Evolutionary conservation across 2,888 invertebrate species (phyloP), one percentile per base, ranked within the genome.

Genomic region (Polylopha cassiicola): DNA sequence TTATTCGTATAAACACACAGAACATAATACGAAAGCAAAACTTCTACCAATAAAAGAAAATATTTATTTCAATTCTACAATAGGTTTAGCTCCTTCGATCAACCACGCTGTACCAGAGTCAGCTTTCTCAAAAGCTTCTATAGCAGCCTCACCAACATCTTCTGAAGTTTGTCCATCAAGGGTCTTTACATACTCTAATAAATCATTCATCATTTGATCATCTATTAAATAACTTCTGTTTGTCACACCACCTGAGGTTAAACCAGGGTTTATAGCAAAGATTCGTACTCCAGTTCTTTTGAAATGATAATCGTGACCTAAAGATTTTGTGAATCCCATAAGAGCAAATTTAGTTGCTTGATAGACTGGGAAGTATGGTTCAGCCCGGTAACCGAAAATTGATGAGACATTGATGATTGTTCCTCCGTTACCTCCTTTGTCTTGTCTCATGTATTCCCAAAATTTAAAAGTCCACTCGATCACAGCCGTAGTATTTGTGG

Each of bases 401-500:
- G 91, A 90, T 1, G 89, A 82, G 11, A 90, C 73, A 58, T 92
- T 92, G n/a, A 91, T 77, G 28, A 92, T 86, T 0, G 87, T 84
- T 1, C 91, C 91, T 5, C 91, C 91, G 20, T 72, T 66, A 0
- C 88, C 88, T 0, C 86, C 81, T 36, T 76, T 82, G 44, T 88
- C 80, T 26, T 68, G 82, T n/a, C 88, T 77, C 87, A 90, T 87
- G 55, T 87, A 80, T 37, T 89, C 77, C 59, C 88, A 76, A 28
- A 86, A 89, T 20, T 89, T 73, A n/a, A 87, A 50, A 0, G 82
- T 80, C 51, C 87, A 77, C 23, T 68, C 65, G 2, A 70, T 54
- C 1, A 76, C 36, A 2, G 63, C 65, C 3, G 57, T 61, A 0
- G 69, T 61, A 18, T 87, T 87, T 4, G 81, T 69, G 16, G 64